These are phyloP conservation scores for Hemitrygon akajei DNA, from an alignment of 2,797 vertebrate species.

Conservation along the genomic window DNA sequence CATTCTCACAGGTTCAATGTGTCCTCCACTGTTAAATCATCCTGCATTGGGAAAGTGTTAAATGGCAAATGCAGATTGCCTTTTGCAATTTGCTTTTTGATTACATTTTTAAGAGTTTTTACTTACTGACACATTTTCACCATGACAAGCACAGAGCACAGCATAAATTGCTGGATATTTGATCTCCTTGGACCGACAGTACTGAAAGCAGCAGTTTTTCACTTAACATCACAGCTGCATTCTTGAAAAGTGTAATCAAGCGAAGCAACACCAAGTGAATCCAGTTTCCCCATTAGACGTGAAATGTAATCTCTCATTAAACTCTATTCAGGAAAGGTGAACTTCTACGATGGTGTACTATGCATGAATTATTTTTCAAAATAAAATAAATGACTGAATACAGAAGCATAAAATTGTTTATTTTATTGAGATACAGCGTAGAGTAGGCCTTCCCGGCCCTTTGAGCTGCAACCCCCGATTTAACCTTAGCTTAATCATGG, in stretches of 20 bases:
- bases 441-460: no score
- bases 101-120: conserved; percentile 14
- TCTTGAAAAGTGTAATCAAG: no score
- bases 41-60: background rate
- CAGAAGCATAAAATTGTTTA: background rate
- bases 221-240: no score
- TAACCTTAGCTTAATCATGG: no score
- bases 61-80: background rate
- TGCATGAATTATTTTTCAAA: no score
- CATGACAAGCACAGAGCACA: background rate
- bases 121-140: background rate
- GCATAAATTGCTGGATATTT: background rate
- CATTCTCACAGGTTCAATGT: background rate
- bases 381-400: background rate
- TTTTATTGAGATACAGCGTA: no score
- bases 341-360: no score
- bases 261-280: background rate
- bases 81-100: background rate
- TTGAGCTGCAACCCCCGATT: no score
- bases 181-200: background rate
- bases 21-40: background rate
- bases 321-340: no score
- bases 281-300: background rate
- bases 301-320: background rate
- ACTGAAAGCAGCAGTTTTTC: no score